phyloP scores from a whole-genome alignment of 30 jellyfish, hydroid and myxozoan species.

The Pseudorhiza aurosa region DNA sequence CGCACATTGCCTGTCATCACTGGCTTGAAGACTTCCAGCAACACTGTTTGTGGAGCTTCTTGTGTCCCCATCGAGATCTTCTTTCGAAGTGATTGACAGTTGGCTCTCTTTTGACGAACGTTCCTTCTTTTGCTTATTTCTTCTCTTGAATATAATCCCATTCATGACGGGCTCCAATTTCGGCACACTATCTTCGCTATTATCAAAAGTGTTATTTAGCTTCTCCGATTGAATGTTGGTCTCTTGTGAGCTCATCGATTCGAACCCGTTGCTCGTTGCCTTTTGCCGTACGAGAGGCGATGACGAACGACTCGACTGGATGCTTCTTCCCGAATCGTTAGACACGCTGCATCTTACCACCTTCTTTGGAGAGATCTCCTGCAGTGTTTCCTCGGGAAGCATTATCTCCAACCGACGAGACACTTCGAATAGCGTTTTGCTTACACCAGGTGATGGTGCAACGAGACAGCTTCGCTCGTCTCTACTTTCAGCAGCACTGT shows the following conservation, averaged over 20 bases:
- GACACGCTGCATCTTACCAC: neutral
- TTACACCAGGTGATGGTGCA: slow-evolving; percentile 85
- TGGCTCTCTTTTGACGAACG: neutral
- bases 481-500: slow-evolving; percentile 23
- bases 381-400: slow-evolving; percentile 55
- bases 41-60: neutral
- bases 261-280: slow-evolving; percentile 36
- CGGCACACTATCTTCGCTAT: slow-evolving; percentile 46
- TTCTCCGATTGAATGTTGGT: slow-evolving; percentile 21
- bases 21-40: neutral
- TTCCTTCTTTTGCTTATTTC: slow-evolving; percentile 31
- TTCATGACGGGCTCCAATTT: slow-evolving; percentile 52
- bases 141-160: slow-evolving; percentile 55
- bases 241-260: slow-evolving; percentile 60
- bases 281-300: slow-evolving; percentile 76
- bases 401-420: slow-evolving; percentile 65
- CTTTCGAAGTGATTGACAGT: neutral
- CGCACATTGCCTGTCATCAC: neutral
- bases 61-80: neutral
- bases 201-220: neutral
- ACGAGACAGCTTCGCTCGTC: slow-evolving; percentile 36
- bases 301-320: slow-evolving; percentile 53
- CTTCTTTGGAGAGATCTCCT: neutral
- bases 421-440: slow-evolving; percentile 72
- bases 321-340: slow-evolving; percentile 35